Conservation (phyloP, 2,113 vertebrate species). For the Fulmarus glacialis region DNA sequence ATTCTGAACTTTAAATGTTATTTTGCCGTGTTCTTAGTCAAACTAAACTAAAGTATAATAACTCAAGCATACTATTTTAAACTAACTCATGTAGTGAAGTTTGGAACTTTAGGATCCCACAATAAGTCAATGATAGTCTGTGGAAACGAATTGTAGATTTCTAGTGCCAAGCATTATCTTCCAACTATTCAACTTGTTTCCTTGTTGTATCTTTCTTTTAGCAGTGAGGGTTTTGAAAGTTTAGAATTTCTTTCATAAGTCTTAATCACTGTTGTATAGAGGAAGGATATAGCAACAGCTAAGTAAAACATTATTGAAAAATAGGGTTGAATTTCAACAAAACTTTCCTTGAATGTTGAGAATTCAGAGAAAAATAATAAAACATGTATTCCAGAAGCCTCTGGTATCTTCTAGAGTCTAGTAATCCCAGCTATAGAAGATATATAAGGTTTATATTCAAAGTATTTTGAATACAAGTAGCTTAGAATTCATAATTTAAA, state of each 20-base stretch:
- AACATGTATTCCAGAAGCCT: background rate
- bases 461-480: background rate
- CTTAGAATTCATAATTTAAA: background rate
- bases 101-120: background rate
- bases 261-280: background rate
- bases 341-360: background rate
- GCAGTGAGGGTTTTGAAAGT: background rate
- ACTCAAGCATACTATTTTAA: background rate
- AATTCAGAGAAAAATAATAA: background rate
- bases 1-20: background rate
- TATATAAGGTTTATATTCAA: background rate
- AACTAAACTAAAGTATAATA: background rate
- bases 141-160: background rate
- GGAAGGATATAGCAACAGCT: background rate
- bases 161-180: background rate
- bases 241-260: background rate
- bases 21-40: background rate
- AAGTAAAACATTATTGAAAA: background rate
- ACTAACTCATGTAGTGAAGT: background rate
- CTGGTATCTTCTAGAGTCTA: background rate
- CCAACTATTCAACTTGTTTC: background rate
- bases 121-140: background rate
- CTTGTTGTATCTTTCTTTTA: background rate
- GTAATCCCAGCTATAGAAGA: background rate
- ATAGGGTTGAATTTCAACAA: background rate